Percentiles rank a stretch among this genome's conserved stretches.
phyloP scores from a whole-genome alignment of 1,140 invertebrate species.

The Drosophila cardini region DNA sequence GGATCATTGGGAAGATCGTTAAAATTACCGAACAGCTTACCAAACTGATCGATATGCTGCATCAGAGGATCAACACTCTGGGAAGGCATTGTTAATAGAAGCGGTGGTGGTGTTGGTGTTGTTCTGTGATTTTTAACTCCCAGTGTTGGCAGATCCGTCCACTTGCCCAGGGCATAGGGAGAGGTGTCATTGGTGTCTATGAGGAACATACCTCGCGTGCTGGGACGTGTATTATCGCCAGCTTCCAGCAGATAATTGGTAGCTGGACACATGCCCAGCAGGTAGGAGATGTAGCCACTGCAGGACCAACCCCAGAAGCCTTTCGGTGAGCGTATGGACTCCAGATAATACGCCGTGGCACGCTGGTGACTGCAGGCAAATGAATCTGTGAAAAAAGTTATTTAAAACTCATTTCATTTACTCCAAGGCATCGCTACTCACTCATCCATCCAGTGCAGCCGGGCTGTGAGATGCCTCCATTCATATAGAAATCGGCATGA shows the following conservation, averaged over 20 bases:
- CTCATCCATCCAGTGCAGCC: slow-evolving; percentile 84
- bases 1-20: slow-evolving; percentile 64
- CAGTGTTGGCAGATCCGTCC: slow-evolving; percentile 75
- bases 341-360: slow-evolving; percentile 88
- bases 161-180: slow-evolving; percentile 81
- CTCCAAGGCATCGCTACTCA: slow-evolving; percentile 19
- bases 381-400: slow-evolving; percentile 48
- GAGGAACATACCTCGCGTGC: slow-evolving; percentile 76
- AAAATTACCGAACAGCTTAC: slow-evolving; percentile 74
- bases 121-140: slow-evolving; percentile 47
- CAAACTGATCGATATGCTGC: slow-evolving; percentile 78
- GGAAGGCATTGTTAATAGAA: slow-evolving; percentile 24
- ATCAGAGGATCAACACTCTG: slow-evolving; percentile 69
- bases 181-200: slow-evolving; percentile 75
- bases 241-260: slow-evolving; percentile 79
- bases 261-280: slow-evolving; percentile 86
- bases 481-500: slow-evolving; percentile 91
- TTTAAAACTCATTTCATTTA: background rate
- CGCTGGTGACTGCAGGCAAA: slow-evolving; percentile 89
- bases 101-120: slow-evolving; percentile 5
- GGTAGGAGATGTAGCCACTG: slow-evolving; percentile 86
- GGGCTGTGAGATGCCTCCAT: slow-evolving; percentile 89
- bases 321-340: slow-evolving; percentile 88
- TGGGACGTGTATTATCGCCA: slow-evolving; percentile 71
- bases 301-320: slow-evolving; percentile 90